A percentile compares a stretch with the other conserved stretches of the same genome.
These are phyloP conservation scores for Cyanocitta stelleri DNA, from an alignment of 2,113 vertebrate genomes.

Conservation along the genomic window DNA sequence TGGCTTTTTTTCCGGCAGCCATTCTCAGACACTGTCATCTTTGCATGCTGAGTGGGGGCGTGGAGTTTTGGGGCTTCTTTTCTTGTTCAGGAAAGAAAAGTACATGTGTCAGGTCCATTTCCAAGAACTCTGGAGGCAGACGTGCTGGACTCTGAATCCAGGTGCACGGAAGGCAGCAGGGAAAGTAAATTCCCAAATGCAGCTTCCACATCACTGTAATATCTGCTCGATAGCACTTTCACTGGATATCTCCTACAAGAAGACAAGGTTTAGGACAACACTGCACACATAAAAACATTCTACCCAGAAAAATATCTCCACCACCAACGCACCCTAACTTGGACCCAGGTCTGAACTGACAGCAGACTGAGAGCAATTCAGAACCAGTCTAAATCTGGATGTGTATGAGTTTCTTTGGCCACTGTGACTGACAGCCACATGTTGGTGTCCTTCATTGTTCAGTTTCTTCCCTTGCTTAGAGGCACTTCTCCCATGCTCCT, in stretches of 20 bases:
- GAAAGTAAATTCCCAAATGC: not conserved
- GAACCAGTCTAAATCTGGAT: not conserved
- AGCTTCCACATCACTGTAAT: not conserved
- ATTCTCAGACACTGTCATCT: constrained; percentile 31
- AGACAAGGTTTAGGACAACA: not conserved
- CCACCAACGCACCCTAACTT: accelerated
- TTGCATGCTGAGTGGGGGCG: not conserved
- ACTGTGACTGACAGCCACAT: not conserved
- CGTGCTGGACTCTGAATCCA: not conserved
- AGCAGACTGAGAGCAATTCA: not conserved
- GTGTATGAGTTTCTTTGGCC: not conserved
- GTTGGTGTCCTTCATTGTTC: not conserved
- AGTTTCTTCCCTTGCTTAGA: not conserved
- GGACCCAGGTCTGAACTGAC: not conserved
- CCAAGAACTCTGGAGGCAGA: not conserved
- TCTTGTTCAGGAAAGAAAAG: not conserved
- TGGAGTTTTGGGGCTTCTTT: not conserved
- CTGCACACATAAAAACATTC: not conserved
- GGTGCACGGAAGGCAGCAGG: not conserved
- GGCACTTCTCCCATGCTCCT: not conserved
- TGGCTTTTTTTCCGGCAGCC: constrained; percentile 43
- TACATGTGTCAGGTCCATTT: not conserved
- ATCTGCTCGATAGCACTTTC: not conserved
- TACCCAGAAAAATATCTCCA: not conserved
- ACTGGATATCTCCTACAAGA: not conserved